phyloP scores from a whole-genome alignment of 2,113 vertebrate species.

The Rhea pennata region DNA sequence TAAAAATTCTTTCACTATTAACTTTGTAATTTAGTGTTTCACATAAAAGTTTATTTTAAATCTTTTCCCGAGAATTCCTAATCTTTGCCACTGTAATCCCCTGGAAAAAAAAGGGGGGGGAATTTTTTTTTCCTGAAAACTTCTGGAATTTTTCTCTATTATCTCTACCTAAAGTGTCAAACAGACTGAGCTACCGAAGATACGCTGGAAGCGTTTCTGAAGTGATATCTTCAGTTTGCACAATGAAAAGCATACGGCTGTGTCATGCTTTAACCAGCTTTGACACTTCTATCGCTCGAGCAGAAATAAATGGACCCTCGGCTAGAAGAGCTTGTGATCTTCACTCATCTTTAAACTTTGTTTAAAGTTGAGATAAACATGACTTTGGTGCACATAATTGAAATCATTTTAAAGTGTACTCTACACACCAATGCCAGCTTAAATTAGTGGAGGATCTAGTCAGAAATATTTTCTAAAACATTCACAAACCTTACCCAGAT shows the following conservation, averaged over 20 bases:
- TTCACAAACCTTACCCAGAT: background rate
- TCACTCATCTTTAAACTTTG: background rate
- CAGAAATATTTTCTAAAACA: conserved; percentile 22
- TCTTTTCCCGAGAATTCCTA: background rate
- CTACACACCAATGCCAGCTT: background rate
- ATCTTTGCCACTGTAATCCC: background rate
- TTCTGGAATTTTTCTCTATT: background rate
- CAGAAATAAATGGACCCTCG: background rate
- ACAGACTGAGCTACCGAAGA: background rate
- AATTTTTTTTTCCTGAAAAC: background rate
- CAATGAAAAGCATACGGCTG: background rate
- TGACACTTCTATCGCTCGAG: background rate
- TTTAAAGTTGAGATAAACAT: conserved; percentile 9
- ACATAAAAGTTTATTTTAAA: background rate
- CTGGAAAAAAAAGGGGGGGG: background rate
- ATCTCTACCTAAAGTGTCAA: background rate
- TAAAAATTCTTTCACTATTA: background rate
- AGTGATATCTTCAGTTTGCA: background rate
- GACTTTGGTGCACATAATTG: background rate
- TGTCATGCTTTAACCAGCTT: background rate
- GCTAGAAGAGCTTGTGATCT: background rate
- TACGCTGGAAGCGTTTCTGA: background rate
- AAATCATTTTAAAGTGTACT: background rate
- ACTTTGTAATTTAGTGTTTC: background rate
- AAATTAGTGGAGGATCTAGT: background rate